phyloP scores from a whole-genome alignment of 2,797 vertebrate species.

The Tinamus major region DNA sequence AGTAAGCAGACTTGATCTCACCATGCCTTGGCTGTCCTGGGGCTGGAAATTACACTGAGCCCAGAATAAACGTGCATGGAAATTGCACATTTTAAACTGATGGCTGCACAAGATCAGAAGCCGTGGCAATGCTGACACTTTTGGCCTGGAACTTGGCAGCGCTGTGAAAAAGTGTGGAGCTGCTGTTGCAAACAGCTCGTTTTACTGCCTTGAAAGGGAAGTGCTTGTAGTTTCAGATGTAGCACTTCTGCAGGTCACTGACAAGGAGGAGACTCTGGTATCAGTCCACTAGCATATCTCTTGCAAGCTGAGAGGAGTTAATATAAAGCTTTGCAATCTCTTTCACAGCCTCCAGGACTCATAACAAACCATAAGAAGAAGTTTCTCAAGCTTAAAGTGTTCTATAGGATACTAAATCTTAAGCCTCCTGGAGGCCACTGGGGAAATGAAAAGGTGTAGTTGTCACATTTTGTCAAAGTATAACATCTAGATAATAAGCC shows the following conservation, averaged over 20 bases:
- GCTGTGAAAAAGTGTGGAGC: not conserved
- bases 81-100: conserved; percentile 76
- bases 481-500: conserved; percentile 57
- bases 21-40: conserved; percentile 65
- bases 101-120: conserved; percentile 72
- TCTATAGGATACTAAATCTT: conserved; percentile 72
- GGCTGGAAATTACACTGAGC: conserved; percentile 63
- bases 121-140: conserved; percentile 64
- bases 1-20: conserved; percentile 72
- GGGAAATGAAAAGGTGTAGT: conserved; percentile 74
- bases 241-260: conserved; percentile 53
- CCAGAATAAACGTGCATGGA: conserved; percentile 73
- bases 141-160: conserved; percentile 58
- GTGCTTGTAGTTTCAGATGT: conserved; percentile 26
- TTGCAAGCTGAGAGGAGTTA: conserved; percentile 53
- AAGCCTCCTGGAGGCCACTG: conserved; percentile 69
- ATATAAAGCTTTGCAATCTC: conserved; percentile 68
- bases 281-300: conserved; percentile 53
- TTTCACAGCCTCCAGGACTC: conserved; percentile 73
- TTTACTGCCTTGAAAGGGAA: conserved; percentile 56
- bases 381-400: conserved; percentile 66
- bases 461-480: conserved; percentile 69
- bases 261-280: conserved; percentile 45
- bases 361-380: conserved; percentile 69
- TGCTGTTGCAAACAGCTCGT: conserved; percentile 48